Evolutionary conservation across 2,888 invertebrate genomes (phyloP), one percentile per base, ranked within the genome.

Genomic region (Liopterus haemorrhoidalis): DNA sequence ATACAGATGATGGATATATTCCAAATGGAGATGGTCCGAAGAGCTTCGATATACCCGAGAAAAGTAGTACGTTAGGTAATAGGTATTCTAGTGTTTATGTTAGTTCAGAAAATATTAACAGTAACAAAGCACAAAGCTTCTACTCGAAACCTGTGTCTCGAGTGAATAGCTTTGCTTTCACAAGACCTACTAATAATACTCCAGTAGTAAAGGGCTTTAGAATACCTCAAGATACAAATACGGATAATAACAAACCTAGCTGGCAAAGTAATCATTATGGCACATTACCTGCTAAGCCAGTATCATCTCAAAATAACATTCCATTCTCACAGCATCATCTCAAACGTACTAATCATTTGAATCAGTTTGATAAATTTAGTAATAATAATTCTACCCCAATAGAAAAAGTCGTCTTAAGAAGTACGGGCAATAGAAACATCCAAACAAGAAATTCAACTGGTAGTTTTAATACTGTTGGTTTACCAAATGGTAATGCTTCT

Each of bases 171-270:
- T 63, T 60, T 48, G 55, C 57, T 19, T 58, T 59, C 5, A 30
- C 27, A 24, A 24, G 37, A 21, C 9, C 31, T 2, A 28, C 27
- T 21, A 36, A 20, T 28, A 53, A 52, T 11, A 52, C 51, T 11
- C 69, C 69, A 2, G 59, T 62, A 21, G 68, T 70, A 5, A 59
- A 64, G 49, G 70, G 69, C 5, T 70, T 70, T 51, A 58, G 56
- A 48, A 45, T 30, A 8, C 32, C 46, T 18, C 49, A 18, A 31
- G 30, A 41, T 18, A 31, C 20, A 30, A 54, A 28, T 18, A 51
- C 41, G 6, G 53, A 56, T 32, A 55, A 58, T 33, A 57, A 56
- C 32, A 57, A 57, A 41, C 35, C 52, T 6, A 54, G 43, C 27
- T 51, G 49, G 25, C n/a, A 16, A 8, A 32, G 18, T 32, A 20